Evolutionary conservation across 2,797 vertebrate species (phyloP).

Genomic region (Discoglossus pictus): DNA sequence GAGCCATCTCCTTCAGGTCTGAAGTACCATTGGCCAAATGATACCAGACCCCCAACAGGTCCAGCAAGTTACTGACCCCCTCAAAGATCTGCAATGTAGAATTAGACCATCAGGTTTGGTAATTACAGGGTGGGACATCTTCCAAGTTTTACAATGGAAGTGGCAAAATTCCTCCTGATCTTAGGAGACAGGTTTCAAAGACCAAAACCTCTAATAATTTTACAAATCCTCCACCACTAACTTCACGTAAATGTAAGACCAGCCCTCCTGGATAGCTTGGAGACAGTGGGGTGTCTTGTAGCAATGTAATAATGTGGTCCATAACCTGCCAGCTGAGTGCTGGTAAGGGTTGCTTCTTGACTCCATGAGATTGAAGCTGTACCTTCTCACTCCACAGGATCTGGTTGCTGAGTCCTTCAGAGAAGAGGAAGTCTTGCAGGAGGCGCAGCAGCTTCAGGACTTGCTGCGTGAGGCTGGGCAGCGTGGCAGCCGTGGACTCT

Average conservation of each 20-base stretch:
- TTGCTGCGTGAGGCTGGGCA: constrained; percentile 80
- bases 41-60: constrained; percentile 89
- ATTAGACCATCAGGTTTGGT: background rate
- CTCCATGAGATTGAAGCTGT: background rate
- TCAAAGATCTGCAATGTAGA: constrained; percentile 84
- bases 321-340: no score
- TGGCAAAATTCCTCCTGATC: no score
- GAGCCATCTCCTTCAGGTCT: constrained; percentile 91
- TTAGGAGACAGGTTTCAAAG: no score
- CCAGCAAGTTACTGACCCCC: constrained; percentile 89
- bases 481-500: constrained; percentile 68
- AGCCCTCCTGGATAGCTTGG: no score
- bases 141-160: no score
- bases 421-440: constrained; percentile 93
- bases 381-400: constrained; percentile 98
- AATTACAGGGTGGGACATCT: no score
- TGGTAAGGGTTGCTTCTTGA: no score
- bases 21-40: constrained; percentile 72
- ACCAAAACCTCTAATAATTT: no score
- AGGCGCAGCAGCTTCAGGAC: constrained; percentile 86
- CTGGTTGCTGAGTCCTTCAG: constrained; percentile 89
- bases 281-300: no score
- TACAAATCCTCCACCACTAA: no score
- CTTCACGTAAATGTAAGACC: no score
- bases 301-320: no score